These are phyloP conservation scores for Notarius quadriscutis DNA, from an alignment of 2,113 vertebrate genomes.

Conservation along the genomic window DNA sequence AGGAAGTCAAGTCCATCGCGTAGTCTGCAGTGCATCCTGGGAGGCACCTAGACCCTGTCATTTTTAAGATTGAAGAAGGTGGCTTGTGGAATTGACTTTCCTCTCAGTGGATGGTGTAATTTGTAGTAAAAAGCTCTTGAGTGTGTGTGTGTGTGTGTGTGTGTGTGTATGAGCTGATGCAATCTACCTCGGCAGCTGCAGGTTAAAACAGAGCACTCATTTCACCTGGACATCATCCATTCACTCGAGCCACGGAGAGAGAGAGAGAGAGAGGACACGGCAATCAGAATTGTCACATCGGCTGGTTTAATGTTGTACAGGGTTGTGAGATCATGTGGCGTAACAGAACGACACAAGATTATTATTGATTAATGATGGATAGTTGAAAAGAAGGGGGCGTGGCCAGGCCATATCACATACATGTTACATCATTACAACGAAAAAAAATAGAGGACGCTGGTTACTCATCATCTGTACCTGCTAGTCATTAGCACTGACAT, in stretches of 20 bases:
- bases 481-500: neutral
- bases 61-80: conserved; percentile 13
- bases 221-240: conserved; percentile 21
- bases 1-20: neutral
- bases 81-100: conserved; percentile 34
- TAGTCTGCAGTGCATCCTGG: conserved; percentile 11
- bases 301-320: neutral
- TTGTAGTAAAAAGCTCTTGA: conserved; percentile 30
- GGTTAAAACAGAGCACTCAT: conserved; percentile 13
- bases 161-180: conserved; percentile 27
- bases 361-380: neutral
- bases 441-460: neutral
- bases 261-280: neutral
- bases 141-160: conserved; percentile 9
- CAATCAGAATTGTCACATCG: neutral
- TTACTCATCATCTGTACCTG: too few species aligned
- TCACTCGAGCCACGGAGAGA: neutral
- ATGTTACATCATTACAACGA: neutral
- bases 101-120: conserved; percentile 35
- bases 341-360: neutral
- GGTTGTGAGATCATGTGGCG: too few species aligned
- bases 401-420: neutral
- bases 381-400: neutral
- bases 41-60: neutral
- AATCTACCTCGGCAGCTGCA: conserved; percentile 27